A percentile compares a stretch with the other conserved stretches of the same genome.
phyloP scores from a whole-genome alignment of 2,797 vertebrate species.

The Pipistrellus nathusii region DNA sequence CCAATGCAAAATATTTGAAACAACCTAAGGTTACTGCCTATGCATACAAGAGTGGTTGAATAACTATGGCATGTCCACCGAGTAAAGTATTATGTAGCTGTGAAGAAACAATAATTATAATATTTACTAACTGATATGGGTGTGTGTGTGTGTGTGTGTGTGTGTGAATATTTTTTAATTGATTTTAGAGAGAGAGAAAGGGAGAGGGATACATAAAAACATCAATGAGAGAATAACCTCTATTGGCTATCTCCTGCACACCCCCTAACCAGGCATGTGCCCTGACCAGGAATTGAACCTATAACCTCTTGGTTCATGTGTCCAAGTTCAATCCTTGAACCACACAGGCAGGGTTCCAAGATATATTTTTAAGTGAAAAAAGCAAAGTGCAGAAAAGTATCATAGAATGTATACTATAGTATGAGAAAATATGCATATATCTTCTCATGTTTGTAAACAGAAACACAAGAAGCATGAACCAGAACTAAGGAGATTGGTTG shows the following conservation, averaged over 20 bases:
- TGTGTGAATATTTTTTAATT: no score
- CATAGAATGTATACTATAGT: background rate
- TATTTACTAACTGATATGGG: background rate
- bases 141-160: no score
- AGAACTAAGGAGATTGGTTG: background rate
- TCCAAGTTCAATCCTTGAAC: no score
- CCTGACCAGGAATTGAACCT: no score
- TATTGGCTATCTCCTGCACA: no score
- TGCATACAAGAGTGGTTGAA: background rate
- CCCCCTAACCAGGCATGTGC: no score
- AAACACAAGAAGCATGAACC: background rate
- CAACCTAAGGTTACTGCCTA: background rate
- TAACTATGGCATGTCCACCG: background rate
- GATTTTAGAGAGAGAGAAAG: no score
- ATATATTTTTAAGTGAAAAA: conserved; percentile 9
- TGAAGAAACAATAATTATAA: background rate
- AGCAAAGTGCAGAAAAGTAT: background rate
- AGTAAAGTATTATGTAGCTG: background rate
- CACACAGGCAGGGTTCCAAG: background rate
- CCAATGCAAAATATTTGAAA: background rate
- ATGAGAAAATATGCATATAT: background rate
- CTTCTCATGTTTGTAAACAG: background rate
- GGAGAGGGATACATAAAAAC: no score
- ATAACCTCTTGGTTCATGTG: no score
- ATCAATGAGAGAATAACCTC: no score